Evolutionary conservation across 2,113 vertebrate species (phyloP).

Genomic region (human): DNA sequence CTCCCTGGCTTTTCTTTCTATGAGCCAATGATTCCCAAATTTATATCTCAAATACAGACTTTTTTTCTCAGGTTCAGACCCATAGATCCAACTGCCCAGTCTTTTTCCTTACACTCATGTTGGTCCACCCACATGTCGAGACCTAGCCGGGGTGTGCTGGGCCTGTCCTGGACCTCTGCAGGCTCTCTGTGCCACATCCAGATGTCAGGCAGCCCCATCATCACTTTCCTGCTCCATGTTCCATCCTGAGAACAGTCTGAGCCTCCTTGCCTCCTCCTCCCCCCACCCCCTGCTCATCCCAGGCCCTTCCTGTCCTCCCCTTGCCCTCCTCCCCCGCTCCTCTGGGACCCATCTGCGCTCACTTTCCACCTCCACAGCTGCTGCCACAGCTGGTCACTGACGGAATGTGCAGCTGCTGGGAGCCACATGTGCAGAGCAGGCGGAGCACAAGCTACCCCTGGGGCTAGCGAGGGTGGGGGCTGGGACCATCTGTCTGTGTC

Average conservation of each 20-base stretch:
- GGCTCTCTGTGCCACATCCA: slow-evolving; percentile 52
- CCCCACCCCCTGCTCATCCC: slow-evolving; percentile 23
- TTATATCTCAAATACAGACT: background rate
- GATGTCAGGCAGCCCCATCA: background rate
- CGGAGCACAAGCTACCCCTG: slow-evolving; percentile 28
- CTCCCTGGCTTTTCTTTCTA: background rate
- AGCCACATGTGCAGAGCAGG: slow-evolving; percentile 73
- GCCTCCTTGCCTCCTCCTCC: background rate
- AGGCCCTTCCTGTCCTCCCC: slow-evolving; percentile 66
- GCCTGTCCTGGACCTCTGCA: slow-evolving; percentile 1
- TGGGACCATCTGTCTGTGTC: slow-evolving; percentile 73
- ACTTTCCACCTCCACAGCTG: slow-evolving; percentile 71
- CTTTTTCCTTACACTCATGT: background rate
- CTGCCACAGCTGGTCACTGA: slow-evolving; percentile 75
- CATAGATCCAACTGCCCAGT: too few relatives aligned
- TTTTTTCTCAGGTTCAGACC: background rate
- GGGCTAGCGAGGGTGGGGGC: background rate
- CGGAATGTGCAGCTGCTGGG: slow-evolving; percentile 73
- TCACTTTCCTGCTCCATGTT: background rate
- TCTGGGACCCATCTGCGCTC: slow-evolving; percentile 57
- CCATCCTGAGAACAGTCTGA: slow-evolving; percentile 47
- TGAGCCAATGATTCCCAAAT: background rate
- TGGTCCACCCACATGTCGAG: background rate
- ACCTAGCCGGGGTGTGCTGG: background rate
- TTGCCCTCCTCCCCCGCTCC: slow-evolving; percentile 49